phyloP scores from a whole-genome alignment of 2,888 invertebrate genomes.

The Hipparchia sbordonii region DNA sequence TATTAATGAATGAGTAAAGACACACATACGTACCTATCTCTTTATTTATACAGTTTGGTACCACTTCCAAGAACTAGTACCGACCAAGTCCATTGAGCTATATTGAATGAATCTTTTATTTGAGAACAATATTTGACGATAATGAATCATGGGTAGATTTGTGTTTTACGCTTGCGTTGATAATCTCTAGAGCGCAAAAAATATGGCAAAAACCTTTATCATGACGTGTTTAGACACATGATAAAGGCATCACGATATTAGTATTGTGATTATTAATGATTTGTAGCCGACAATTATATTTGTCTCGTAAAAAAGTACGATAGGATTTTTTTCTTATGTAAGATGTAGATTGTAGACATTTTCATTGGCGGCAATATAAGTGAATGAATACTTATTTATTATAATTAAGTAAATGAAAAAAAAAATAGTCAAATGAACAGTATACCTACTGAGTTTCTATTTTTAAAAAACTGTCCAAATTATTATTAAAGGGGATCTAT shows the following conservation, averaged over 20 bases:
- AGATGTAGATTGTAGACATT: too few relatives aligned
- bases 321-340: not conserved
- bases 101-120: constrained; percentile 19
- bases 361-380: too few relatives aligned
- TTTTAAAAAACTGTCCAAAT: too few relatives aligned
- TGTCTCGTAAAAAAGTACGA: too few relatives aligned
- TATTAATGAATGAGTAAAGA: constrained; percentile 19
- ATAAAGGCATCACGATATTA: not conserved
- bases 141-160: constrained; percentile 15
- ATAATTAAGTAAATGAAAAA: too few relatives aligned
- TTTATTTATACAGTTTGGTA: constrained; percentile 16
- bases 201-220: not conserved
- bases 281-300: not conserved
- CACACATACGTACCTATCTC: not conserved
- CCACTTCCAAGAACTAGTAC: constrained; percentile 11
- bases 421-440: too few relatives aligned
- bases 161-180: constrained; percentile 1
- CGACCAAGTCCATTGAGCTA: constrained; percentile 12
- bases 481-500: too few relatives aligned
- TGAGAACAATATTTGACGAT: constrained; percentile 15
- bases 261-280: not conserved
- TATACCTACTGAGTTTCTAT: too few relatives aligned
- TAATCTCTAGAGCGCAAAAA: constrained; percentile 1
- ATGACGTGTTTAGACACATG: not conserved
- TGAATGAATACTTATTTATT: too few relatives aligned